A percentile compares a stretch with the other conserved stretches of the same genome.
phyloP scores from a whole-genome alignment of 2,113 vertebrate species.

The Toxotes jaculatrix region DNA sequence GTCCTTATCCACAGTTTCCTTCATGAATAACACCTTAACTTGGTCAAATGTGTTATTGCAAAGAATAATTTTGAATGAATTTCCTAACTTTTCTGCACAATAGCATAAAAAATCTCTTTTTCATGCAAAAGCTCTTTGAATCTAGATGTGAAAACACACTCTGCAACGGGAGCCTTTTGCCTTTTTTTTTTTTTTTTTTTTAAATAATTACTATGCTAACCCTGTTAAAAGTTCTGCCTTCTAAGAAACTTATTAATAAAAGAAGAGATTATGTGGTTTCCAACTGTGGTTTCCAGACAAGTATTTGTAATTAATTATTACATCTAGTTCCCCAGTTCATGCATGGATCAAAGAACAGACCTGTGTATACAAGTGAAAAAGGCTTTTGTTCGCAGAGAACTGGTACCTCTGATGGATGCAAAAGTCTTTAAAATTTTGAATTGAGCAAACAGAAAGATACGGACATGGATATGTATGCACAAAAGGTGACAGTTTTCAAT shows the following conservation, averaged over 20 bases:
- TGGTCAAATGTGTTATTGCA: neutral
- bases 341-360: slow-evolving; percentile 22
- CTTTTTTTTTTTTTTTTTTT: neutral
- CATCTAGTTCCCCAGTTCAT: slow-evolving; percentile 23
- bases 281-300: slow-evolving; percentile 22
- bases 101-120: slow-evolving; percentile 9
- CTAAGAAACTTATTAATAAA: slow-evolving; percentile 18
- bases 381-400: neutral
- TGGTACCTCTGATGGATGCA: neutral
- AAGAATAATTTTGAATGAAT: neutral
- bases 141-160: slow-evolving; percentile 9
- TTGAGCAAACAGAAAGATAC: slow-evolving; percentile 21
- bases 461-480: neutral
- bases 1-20: neutral
- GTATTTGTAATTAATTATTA: slow-evolving; percentile 42
- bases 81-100: slow-evolving; percentile 10
- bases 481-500: neutral
- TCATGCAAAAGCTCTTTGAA: slow-evolving; percentile 17
- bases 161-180: slow-evolving; percentile 1
- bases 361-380: neutral
- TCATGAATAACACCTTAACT: neutral
- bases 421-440: neutral
- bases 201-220: slow-evolving; percentile 7
- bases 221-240: slow-evolving; percentile 34
- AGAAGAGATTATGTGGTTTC: slow-evolving; percentile 30